phyloP scores from a whole-genome alignment of 2,888 invertebrate species.

The Aleiodes testaceus region DNA sequence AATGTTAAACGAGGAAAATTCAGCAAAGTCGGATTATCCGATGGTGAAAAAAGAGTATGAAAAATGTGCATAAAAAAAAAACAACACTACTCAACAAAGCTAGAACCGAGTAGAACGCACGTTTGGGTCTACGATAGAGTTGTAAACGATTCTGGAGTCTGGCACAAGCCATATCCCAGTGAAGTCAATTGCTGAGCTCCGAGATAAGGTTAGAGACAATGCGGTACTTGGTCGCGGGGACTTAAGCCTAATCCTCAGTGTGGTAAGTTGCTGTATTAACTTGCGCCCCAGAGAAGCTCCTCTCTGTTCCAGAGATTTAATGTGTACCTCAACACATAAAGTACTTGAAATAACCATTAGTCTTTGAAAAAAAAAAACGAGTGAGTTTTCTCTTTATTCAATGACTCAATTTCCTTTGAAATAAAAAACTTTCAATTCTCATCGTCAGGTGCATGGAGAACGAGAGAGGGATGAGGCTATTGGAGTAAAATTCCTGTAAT shows the following conservation, averaged over 20 bases:
- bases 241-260: conserved; percentile 47
- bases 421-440: conserved; percentile 20
- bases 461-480: neutral
- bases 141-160: conserved; percentile 42
- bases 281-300: conserved; percentile 36
- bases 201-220: conserved; percentile 55
- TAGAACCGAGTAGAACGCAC: conserved; percentile 12
- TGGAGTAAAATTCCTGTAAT: conserved; percentile 38
- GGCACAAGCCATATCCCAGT: conserved; percentile 46
- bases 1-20: conserved; percentile 39
- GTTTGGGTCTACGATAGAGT: conserved; percentile 38
- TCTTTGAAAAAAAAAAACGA: neutral
- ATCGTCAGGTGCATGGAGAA: neutral
- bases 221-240: conserved; percentile 64
- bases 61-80: conserved; percentile 38
- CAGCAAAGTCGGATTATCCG: conserved; percentile 50
- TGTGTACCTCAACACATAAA: conserved; percentile 32
- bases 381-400: no score
- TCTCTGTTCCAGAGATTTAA: neutral
- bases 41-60: neutral
- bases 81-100: conserved; percentile 35
- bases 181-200: conserved; percentile 63
- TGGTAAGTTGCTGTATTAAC: conserved; percentile 48
- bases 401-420: conserved; percentile 1
- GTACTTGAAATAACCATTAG: conserved; percentile 37